phyloP scores from a whole-genome alignment of 1,140 invertebrate species.

The Drosophila equinoxialis region DNA sequence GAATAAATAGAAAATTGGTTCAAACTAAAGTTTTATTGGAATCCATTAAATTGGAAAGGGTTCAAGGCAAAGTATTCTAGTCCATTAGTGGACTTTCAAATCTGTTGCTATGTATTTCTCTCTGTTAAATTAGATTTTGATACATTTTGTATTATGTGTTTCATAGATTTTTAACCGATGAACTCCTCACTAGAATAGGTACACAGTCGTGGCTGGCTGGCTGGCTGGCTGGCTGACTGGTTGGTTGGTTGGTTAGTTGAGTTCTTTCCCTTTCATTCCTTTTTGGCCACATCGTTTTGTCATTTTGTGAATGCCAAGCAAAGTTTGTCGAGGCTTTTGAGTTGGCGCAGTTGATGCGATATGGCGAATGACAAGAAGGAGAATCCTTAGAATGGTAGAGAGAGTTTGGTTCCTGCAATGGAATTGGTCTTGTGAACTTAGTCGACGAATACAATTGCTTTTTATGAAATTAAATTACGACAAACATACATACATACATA shows the following conservation, averaged over 20 bases:
- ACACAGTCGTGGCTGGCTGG: slow-evolving; percentile 8
- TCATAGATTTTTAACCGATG: too few species aligned
- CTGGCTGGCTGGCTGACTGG: background rate
- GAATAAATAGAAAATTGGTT: too few species aligned
- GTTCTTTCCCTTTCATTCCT: slow-evolving; percentile 33
- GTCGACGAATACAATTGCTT: slow-evolving; percentile 66
- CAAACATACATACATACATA: slow-evolving; percentile 55
- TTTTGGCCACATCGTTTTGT: slow-evolving; percentile 65
- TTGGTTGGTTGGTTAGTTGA: slow-evolving; percentile 11
- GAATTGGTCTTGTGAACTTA: slow-evolving; percentile 12
- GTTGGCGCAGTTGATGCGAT: slow-evolving; percentile 9
- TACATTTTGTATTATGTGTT: background rate
- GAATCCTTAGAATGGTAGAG: too few species aligned
- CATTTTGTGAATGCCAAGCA: slow-evolving; percentile 53
- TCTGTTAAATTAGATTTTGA: too few species aligned
- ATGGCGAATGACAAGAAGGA: too few species aligned
- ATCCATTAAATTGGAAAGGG: too few species aligned
- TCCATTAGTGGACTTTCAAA: too few species aligned
- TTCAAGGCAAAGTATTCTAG: too few species aligned
- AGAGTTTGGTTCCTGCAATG: background rate
- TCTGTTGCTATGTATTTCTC: too few species aligned
- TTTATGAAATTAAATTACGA: slow-evolving; percentile 76
- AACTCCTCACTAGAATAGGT: slow-evolving; percentile 4
- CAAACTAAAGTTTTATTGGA: too few species aligned
- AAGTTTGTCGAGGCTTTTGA: slow-evolving; percentile 50